Evolutionary conservation across 2,113 vertebrate species (phyloP).

Genomic region (Myocastor coypus): DNA sequence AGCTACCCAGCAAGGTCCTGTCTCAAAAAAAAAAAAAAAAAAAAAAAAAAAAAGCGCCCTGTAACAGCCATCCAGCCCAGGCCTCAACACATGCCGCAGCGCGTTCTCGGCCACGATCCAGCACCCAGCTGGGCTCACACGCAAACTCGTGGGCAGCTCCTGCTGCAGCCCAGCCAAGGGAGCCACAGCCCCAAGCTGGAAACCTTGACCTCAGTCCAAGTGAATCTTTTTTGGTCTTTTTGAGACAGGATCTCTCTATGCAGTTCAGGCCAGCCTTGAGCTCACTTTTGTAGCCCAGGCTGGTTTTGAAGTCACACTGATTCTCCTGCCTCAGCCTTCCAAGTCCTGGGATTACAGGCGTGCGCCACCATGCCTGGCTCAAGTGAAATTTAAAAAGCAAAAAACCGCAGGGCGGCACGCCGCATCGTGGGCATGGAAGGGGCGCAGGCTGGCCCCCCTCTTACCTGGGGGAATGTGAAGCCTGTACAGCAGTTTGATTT

Average conservation of each 20-base stretch:
- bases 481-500: conserved; percentile 93
- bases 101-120: background rate
- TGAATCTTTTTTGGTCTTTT: no score
- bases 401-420: background rate
- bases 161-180: background rate
- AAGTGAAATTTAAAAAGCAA: background rate
- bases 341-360: no score
- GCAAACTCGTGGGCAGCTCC: background rate
- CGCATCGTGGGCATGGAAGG: background rate
- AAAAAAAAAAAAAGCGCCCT: background rate
- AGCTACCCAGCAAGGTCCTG: background rate
- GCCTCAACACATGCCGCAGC: background rate
- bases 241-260: no score
- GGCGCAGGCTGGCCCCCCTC: conserved; percentile 1
- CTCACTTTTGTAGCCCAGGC: no score
- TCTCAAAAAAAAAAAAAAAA: background rate
- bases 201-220: background rate
- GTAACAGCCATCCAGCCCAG: background rate
- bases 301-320: no score
- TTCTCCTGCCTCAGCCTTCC: no score
- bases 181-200: background rate
- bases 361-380: no score
- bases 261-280: no score
- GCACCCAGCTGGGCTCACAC: background rate
- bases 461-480: conserved; percentile 97